These are phyloP conservation scores for Archilochus colubris DNA, from an alignment of 2,113 vertebrate genomes.

Conservation along the genomic window DNA sequence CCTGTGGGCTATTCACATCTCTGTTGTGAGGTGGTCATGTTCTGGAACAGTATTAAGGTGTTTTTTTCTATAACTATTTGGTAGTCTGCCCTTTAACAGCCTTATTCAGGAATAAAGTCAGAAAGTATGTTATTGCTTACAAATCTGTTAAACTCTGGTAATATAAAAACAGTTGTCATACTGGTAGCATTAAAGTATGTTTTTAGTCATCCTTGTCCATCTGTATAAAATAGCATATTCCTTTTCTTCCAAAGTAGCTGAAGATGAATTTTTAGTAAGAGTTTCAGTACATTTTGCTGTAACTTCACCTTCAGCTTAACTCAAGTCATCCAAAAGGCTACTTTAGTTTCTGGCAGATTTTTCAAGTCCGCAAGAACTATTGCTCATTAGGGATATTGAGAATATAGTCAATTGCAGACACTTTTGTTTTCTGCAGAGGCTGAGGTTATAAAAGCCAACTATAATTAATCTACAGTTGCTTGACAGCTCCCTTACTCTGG, in stretches of 20 bases:
- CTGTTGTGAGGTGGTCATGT: background rate
- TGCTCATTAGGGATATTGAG: background rate
- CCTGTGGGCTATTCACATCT: background rate
- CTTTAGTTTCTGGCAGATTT: background rate
- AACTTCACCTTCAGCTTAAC: background rate
- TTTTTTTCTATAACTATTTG: background rate
- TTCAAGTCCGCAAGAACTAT: background rate
- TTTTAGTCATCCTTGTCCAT: background rate
- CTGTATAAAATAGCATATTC: background rate
- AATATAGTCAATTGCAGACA: background rate
- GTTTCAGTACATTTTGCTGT: background rate
- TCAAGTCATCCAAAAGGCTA: background rate
- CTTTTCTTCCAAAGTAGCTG: background rate
- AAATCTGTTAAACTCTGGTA: background rate
- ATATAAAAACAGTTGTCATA: background rate
- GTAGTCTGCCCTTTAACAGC: background rate
- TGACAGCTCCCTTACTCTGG: background rate
- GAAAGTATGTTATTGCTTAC: background rate
- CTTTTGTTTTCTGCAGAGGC: background rate
- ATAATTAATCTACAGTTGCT: background rate
- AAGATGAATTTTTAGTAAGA: background rate
- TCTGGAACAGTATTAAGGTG: background rate
- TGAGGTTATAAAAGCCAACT: background rate
- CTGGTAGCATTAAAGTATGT: background rate
- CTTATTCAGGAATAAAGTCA: background rate